Conservation (phyloP, 2,797 vertebrate species). For the Poeciliopsis turneri region DNA sequence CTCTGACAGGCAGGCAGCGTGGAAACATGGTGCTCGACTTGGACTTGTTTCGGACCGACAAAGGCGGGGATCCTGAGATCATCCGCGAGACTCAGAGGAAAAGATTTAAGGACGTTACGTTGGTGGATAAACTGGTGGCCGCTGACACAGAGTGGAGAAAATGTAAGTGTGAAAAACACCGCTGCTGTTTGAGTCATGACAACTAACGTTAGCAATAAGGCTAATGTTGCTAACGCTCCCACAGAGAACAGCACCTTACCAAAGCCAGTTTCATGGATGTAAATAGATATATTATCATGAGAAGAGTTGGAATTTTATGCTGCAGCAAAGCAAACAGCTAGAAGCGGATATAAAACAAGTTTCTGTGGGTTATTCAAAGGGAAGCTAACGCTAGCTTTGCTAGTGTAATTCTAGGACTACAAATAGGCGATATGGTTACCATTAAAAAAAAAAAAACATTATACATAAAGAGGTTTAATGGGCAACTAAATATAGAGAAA, state of each 20-base stretch:
- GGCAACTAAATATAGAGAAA: no score
- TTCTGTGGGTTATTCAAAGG: background rate
- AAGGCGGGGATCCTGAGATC: slow-evolving; percentile 90
- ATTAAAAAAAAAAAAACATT: rapidly evolving
- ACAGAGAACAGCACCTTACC: background rate
- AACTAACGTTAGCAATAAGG: slow-evolving; percentile 34
- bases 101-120: slow-evolving; percentile 91
- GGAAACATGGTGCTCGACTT: slow-evolving; percentile 91
- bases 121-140: slow-evolving; percentile 90
- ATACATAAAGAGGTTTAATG: background rate
- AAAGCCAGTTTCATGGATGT: background rate
- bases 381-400: slow-evolving; percentile 44
- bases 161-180: slow-evolving; percentile 80
- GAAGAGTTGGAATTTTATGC: rapidly evolving
- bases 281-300: rapidly evolving
- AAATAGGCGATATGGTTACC: slow-evolving; percentile 7
- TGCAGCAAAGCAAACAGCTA: background rate
- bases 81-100: slow-evolving; percentile 89
- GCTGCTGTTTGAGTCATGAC: background rate
- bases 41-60: slow-evolving; percentile 92
- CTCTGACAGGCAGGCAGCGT: slow-evolving; percentile 24
- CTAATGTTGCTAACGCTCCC: slow-evolving; percentile 44
- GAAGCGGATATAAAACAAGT: background rate
- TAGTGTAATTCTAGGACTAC: slow-evolving; percentile 1
- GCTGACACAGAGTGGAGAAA: slow-evolving; percentile 93